Evolutionary conservation across 2,888 invertebrate species (phyloP).

Genomic region (Dexiosoma caninum): DNA sequence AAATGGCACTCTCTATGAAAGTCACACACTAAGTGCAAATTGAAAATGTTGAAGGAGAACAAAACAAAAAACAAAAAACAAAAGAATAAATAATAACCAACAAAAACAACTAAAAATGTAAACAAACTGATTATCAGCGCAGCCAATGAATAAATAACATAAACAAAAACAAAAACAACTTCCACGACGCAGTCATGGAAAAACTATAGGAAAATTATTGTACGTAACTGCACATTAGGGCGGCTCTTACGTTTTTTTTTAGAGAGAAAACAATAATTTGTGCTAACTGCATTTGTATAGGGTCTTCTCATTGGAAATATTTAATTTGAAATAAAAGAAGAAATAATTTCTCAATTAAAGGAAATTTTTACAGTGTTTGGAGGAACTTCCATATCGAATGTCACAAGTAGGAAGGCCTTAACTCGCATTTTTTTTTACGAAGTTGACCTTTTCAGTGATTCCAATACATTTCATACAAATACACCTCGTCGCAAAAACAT

Average conservation of each 20-base stretch:
- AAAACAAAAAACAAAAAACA: slow-evolving; percentile 33
- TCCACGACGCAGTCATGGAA: slow-evolving; percentile 46
- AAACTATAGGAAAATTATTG: neutral
- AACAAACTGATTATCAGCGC: slow-evolving; percentile 77
- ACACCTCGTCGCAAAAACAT: too few relatives aligned
- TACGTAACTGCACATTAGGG: neutral
- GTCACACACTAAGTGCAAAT: slow-evolving; percentile 52
- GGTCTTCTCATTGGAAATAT: too few relatives aligned
- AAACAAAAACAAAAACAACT: slow-evolving; percentile 62
- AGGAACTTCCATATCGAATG: too few relatives aligned
- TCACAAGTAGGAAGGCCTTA: too few relatives aligned
- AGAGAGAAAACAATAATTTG: too few relatives aligned
- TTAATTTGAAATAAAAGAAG: too few relatives aligned
- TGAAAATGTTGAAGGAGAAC: slow-evolving; percentile 51
- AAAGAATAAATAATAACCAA: slow-evolving; percentile 30
- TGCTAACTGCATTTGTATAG: too few relatives aligned
- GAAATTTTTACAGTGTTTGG: too few relatives aligned
- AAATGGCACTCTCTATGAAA: slow-evolving; percentile 16
- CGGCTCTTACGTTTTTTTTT: too few relatives aligned
- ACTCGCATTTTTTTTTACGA: too few relatives aligned
- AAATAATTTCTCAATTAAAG: neutral
- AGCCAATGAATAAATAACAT: slow-evolving; percentile 75
- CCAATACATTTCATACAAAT: too few relatives aligned
- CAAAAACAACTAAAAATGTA: slow-evolving; percentile 74
- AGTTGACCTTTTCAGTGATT: too few relatives aligned